These are phyloP conservation scores for Battus philenor DNA, from an alignment of 1,140 invertebrate species.

Conservation along the genomic window DNA sequence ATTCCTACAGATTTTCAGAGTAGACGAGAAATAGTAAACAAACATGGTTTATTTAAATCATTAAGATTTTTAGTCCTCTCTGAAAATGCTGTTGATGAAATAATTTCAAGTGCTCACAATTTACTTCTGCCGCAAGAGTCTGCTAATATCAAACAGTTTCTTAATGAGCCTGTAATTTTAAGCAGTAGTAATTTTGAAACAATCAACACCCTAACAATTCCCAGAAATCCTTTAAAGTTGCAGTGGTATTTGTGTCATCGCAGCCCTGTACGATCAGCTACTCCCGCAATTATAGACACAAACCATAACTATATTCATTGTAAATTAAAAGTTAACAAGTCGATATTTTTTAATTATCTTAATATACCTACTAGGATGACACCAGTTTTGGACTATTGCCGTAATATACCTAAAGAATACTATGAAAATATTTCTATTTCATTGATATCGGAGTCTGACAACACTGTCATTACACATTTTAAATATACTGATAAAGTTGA, in stretches of 20 bases:
- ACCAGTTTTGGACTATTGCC: slow-evolving; percentile 44
- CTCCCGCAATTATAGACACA: slow-evolving; percentile 55
- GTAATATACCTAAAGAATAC: slow-evolving; percentile 45
- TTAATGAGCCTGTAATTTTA: slow-evolving; percentile 22
- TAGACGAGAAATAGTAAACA: slow-evolving; percentile 56
- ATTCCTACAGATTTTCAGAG: slow-evolving; percentile 48
- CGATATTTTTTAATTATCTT: slow-evolving; percentile 65
- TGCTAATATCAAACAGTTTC: slow-evolving; percentile 30
- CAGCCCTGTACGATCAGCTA: slow-evolving; percentile 51
- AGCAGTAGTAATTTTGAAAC: slow-evolving; percentile 18
- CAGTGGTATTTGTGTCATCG: slow-evolving; percentile 60
- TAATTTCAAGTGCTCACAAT: slow-evolving; percentile 37
- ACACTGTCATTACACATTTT: slow-evolving; percentile 42
- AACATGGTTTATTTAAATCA: slow-evolving; percentile 50
- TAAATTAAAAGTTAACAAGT: slow-evolving; percentile 60
- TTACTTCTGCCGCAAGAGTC: slow-evolving; percentile 37
- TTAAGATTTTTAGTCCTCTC: slow-evolving; percentile 56
- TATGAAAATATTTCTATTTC: slow-evolving; percentile 57
- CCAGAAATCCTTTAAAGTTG: slow-evolving; percentile 46
- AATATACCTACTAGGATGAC: slow-evolving; percentile 63
- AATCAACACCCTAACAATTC: slow-evolving; percentile 19
- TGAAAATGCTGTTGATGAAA: slow-evolving; percentile 44
- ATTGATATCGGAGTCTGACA: slow-evolving; percentile 45
- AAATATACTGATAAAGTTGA: slow-evolving; percentile 49
- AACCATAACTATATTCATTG: slow-evolving; percentile 45